Evolutionary conservation across 64 coral and sea anemone genomes (phyloP).

Genomic region (Catalaphyllia jardinei): DNA sequence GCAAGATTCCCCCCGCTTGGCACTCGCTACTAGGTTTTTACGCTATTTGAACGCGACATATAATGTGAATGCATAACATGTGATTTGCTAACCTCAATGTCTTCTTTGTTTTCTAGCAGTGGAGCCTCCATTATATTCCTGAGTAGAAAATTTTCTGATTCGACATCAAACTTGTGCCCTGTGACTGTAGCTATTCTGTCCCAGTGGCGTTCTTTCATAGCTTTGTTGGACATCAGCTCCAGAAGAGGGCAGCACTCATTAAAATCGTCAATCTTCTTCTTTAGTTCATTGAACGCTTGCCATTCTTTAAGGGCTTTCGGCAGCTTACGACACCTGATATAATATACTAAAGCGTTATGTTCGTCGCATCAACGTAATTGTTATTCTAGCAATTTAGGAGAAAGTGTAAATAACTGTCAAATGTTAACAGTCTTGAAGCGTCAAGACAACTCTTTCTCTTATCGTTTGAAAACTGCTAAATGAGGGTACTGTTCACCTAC

Average conservation of each 20-base stretch:
- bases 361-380: too few relatives aligned
- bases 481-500: too few relatives aligned
- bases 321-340: slow-evolving; percentile 83
- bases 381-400: too few relatives aligned
- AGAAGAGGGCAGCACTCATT: slow-evolving; percentile 87
- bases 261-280: slow-evolving; percentile 92
- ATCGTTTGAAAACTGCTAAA: too few relatives aligned
- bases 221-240: slow-evolving; percentile 91
- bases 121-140: slow-evolving; percentile 96
- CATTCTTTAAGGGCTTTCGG: slow-evolving; percentile 93
- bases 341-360: background rate
- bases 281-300: slow-evolving; percentile 91
- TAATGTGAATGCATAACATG: background rate
- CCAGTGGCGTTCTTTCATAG: slow-evolving; percentile 94
- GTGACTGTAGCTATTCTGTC: slow-evolving; percentile 74
- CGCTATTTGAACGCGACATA: too few relatives aligned
- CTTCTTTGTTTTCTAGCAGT: slow-evolving; percentile 80
- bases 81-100: slow-evolving; percentile 77
- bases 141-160: slow-evolving; percentile 85
- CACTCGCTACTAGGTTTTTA: too few relatives aligned
- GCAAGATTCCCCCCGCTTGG: too few relatives aligned
- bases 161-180: slow-evolving; percentile 84
- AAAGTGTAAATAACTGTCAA: too few relatives aligned
- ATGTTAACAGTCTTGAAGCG: too few relatives aligned
- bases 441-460: too few relatives aligned